phyloP scores from a whole-genome alignment of 2,113 vertebrate species.

The Sakesphorus luctuosus region DNA sequence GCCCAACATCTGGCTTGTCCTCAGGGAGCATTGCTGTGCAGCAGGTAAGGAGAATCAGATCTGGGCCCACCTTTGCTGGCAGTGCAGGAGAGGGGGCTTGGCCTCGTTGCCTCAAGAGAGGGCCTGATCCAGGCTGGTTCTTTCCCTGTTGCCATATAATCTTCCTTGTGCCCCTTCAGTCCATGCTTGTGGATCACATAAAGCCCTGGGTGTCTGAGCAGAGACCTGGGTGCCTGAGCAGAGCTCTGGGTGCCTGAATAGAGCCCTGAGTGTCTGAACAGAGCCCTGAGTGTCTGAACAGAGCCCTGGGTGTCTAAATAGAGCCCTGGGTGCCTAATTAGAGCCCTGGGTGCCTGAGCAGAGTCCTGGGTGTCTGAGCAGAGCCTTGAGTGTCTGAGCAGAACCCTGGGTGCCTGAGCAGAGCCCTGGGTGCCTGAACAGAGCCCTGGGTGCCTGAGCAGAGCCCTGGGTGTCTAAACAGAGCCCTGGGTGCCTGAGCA shows the following conservation, averaged over 20 bases:
- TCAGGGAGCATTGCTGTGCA: fast-evolving
- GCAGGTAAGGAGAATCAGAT: neutral
- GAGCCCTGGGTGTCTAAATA: neutral
- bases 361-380: no score
- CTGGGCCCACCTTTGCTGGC: neutral
- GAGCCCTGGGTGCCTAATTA: no score
- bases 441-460: no score
- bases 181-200: neutral
- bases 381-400: no score
- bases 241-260: neutral
- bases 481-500: neutral
- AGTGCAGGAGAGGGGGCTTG: neutral
- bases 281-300: no score
- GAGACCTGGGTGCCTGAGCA: neutral
- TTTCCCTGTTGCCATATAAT: neutral
- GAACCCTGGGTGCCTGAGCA: no score
- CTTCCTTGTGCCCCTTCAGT: neutral
- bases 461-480: neutral
- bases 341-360: no score
- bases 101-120: neutral
- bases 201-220: neutral
- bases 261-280: neutral
- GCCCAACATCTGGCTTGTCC: neutral
- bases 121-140: neutral
- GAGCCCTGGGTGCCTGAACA: no score